A percentile compares a stretch with the other conserved stretches of the same genome.
These are phyloP conservation scores for Apotomis betuletana DNA, from an alignment of 2,888 invertebrate species.

Conservation along the genomic window DNA sequence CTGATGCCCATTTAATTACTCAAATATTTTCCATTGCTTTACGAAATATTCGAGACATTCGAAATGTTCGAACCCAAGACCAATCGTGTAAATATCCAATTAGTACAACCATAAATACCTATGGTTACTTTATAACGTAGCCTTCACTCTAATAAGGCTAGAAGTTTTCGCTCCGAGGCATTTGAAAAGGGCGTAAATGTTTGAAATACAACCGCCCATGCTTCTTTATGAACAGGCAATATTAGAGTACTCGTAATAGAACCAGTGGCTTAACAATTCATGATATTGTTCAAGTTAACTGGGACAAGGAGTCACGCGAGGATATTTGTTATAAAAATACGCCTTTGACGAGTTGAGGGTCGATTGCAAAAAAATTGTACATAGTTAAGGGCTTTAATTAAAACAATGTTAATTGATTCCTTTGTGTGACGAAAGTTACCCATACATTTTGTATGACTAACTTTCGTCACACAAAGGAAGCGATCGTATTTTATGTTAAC, in stretches of 20 bases:
- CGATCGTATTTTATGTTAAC: too few species aligned
- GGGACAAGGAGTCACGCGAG: conserved; percentile 13
- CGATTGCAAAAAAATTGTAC: too few species aligned
- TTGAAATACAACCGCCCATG: background rate
- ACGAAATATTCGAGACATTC: too few species aligned
- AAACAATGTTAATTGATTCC: too few species aligned
- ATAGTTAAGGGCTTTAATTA: too few species aligned
- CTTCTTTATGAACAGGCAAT: background rate
- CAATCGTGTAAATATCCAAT: too few species aligned
- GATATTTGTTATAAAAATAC: conserved; percentile 16
- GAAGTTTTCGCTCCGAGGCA: background rate
- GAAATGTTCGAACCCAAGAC: too few species aligned
- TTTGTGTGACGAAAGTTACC: too few species aligned
- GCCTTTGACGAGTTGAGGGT: conserved; percentile 11
- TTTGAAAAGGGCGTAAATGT: background rate
- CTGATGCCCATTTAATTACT: too few species aligned
- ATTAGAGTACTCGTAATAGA: background rate
- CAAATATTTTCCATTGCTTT: too few species aligned
- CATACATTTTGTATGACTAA: too few species aligned
- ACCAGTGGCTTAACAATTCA: conserved; percentile 17
- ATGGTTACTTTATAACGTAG: background rate
- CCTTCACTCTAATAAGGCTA: background rate
- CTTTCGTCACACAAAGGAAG: too few species aligned
- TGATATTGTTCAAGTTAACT: conserved; percentile 17
- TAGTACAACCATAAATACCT: background rate